Evolutionary conservation across 2,113 vertebrate species (phyloP).

Genomic region (Ceuthmochares aereus): DNA sequence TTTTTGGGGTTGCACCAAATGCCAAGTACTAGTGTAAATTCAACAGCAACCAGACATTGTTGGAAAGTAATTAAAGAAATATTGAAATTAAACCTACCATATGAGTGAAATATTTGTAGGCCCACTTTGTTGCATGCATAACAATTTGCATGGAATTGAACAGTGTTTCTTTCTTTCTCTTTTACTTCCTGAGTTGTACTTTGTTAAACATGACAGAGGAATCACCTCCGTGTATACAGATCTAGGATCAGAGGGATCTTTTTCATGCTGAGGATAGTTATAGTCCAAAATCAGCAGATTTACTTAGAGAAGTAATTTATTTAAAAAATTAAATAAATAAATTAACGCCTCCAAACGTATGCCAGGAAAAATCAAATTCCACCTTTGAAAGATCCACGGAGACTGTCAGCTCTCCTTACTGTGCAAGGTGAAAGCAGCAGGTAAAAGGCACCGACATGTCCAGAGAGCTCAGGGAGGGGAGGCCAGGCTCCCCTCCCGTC

Average conservation of each 20-base stretch:
- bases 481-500: slow-evolving; percentile 17
- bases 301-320: neutral
- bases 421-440: slow-evolving; percentile 8
- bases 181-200: slow-evolving; percentile 4
- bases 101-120: slow-evolving; percentile 75
- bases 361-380: slow-evolving; percentile 41
- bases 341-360: neutral
- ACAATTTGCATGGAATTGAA: slow-evolving; percentile 55
- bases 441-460: neutral
- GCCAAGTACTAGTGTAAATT: slow-evolving; percentile 77
- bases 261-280: neutral
- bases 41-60: slow-evolving; percentile 80
- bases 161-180: neutral
- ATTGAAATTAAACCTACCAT: slow-evolving; percentile 77
- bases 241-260: neutral
- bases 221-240: neutral
- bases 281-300: neutral
- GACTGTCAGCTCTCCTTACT: slow-evolving; percentile 30
- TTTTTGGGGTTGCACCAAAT: slow-evolving; percentile 79
- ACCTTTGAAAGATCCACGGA: slow-evolving; percentile 10
- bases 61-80: slow-evolving; percentile 82
- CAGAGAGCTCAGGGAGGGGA: neutral
- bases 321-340: neutral
- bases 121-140: slow-evolving; percentile 63
- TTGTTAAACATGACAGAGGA: neutral